Evolutionary conservation across 2,113 vertebrate species (phyloP).

Genomic region (Malaclemys terrapin): DNA sequence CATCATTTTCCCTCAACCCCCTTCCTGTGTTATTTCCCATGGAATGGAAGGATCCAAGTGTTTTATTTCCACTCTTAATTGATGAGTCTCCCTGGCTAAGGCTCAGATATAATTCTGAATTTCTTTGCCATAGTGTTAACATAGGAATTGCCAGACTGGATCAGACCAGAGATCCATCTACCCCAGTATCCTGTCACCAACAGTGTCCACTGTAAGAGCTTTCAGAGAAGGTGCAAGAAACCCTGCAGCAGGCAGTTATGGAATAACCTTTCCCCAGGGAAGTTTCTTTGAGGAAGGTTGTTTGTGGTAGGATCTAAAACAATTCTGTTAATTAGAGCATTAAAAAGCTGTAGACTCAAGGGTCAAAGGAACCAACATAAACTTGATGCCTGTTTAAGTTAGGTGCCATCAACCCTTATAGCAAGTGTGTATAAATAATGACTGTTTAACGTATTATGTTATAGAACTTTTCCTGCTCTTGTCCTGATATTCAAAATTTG

Average conservation of each 20-base stretch:
- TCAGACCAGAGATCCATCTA: conserved; percentile 22
- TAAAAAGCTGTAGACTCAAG: background rate
- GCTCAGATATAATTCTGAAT: background rate
- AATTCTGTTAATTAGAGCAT: background rate
- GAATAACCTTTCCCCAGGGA: conserved; percentile 15
- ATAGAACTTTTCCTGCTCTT: background rate
- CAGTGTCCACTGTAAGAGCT: conserved; percentile 8
- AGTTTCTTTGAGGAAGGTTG: background rate
- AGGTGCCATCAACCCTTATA: background rate
- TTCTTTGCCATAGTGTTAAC: background rate
- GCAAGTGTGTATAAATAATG: background rate
- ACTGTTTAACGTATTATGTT: background rate
- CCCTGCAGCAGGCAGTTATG: conserved; percentile 23
- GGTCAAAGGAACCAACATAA: background rate
- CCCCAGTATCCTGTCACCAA: background rate
- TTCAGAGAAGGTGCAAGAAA: conserved; percentile 11
- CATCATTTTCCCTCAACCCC: conserved; percentile 34
- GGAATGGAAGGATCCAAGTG: conserved; percentile 37
- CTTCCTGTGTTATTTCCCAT: conserved; percentile 68
- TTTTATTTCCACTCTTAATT: conserved; percentile 57
- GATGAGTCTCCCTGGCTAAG: conserved; percentile 16
- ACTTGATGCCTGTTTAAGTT: background rate
- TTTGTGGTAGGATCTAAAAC: conserved; percentile 8
- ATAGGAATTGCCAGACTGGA: conserved; percentile 42
- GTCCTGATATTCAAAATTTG: background rate